Conservation (phyloP, 2,113 vertebrate species). For the Mesocricetus auratus region DNA sequence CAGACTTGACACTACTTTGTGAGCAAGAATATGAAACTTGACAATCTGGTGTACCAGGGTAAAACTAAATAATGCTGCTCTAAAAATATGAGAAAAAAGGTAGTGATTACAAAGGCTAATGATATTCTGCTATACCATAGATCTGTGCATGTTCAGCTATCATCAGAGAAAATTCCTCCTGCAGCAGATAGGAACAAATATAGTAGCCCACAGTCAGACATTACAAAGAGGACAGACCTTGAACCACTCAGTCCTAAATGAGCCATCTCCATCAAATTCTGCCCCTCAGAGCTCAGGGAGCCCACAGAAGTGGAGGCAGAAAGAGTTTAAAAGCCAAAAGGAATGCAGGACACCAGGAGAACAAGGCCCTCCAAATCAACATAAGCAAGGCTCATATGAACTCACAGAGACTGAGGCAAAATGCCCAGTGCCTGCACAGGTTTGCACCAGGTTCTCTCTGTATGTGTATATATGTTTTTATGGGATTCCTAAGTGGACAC, state of each 20-base stretch:
- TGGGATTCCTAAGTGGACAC: neutral
- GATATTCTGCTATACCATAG: neutral
- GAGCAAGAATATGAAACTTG: neutral
- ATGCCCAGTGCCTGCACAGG: neutral
- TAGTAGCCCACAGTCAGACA: neutral
- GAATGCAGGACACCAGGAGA: neutral
- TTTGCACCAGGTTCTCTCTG: neutral
- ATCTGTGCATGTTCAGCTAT: neutral
- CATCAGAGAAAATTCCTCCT: neutral
- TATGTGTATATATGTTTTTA: neutral
- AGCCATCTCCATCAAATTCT: neutral
- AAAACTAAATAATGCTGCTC: neutral
- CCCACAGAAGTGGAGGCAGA: neutral
- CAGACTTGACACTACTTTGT: neutral
- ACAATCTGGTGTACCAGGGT: neutral
- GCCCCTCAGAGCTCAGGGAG: neutral
- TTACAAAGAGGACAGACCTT: neutral
- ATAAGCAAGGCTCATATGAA: neutral
- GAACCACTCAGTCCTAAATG: neutral
- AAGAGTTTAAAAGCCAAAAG: neutral
- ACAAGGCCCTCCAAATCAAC: neutral
- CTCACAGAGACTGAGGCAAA: neutral
- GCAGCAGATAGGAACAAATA: neutral
- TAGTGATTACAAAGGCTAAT: neutral
- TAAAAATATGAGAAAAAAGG: neutral